A percentile compares a stretch with the other conserved stretches of the same genome.
These are phyloP conservation scores for Oscheius sp. DNA, from an alignment of 1,140 invertebrate species.

Conservation along the genomic window DNA sequence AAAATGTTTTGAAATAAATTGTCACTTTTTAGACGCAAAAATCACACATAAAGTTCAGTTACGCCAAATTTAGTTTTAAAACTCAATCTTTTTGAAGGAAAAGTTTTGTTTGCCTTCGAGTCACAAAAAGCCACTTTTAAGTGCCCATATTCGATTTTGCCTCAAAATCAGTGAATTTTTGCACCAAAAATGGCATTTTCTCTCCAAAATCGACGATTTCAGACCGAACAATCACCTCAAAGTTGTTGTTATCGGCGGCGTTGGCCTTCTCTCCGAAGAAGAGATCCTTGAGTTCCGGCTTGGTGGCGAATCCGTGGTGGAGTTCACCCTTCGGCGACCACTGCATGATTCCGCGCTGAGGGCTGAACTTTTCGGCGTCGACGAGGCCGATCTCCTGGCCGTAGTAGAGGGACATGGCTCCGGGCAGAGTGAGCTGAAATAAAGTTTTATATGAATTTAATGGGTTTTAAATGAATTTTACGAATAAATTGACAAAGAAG, in stretches of 20 bases:
- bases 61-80: no score
- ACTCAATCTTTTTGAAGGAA: no score
- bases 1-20: no score
- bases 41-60: no score
- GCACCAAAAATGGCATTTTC: no score
- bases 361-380: slow-evolving; percentile 9
- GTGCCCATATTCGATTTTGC: no score
- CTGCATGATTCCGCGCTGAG: slow-evolving; percentile 40
- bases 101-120: no score
- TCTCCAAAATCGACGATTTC: no score
- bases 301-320: slow-evolving; percentile 39
- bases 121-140: no score
- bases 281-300: background rate
- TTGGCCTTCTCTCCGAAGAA: slow-evolving; percentile 32
- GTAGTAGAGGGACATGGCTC: slow-evolving; percentile 42
- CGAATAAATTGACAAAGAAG: background rate
- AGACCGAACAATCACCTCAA: background rate
- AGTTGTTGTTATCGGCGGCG: slow-evolving; percentile 12
- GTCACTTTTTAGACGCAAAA: no score
- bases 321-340: slow-evolving; percentile 22
- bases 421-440: slow-evolving; percentile 39
- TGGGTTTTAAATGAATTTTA: slow-evolving; percentile 21
- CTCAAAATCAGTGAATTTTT: no score
- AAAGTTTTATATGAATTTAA: no score
- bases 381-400: slow-evolving; percentile 43